phyloP scores from a whole-genome alignment of 1,140 invertebrate genomes.

The Macrobrachium nipponense region DNA sequence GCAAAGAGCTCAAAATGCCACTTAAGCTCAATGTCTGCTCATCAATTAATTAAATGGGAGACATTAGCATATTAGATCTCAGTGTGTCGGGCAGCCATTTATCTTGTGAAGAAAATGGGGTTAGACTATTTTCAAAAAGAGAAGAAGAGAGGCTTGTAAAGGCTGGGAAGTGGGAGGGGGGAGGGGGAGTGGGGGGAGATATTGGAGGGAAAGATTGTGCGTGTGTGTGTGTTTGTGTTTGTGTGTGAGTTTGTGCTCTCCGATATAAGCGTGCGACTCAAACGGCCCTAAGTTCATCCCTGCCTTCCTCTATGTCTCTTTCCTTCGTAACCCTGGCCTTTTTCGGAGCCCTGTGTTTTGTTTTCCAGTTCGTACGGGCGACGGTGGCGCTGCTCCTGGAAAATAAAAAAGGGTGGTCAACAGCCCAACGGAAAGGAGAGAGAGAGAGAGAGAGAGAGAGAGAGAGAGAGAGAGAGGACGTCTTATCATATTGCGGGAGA shows the following conservation, averaged over 20 bases:
- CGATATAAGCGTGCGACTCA: slow-evolving; percentile 42
- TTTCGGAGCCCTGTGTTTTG: background rate
- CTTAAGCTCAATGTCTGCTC: slow-evolving; percentile 60
- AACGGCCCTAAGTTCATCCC: slow-evolving; percentile 38
- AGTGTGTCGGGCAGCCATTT: slow-evolving; percentile 58
- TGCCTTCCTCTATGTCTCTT: background rate
- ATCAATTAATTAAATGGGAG: slow-evolving; percentile 62
- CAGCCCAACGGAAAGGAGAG: background rate
- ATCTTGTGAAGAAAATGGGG: slow-evolving; percentile 56
- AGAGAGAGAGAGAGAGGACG: background rate
- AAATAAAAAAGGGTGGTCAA: background rate
- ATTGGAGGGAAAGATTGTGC: background rate
- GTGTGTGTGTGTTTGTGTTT: slow-evolving; percentile 38
- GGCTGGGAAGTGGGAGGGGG: background rate
- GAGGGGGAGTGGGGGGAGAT: background rate
- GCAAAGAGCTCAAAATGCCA: slow-evolving; percentile 59
- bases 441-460: slow-evolving; percentile 13
- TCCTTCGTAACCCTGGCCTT: background rate
- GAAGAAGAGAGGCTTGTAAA: slow-evolving; percentile 19
- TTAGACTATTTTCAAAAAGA: slow-evolving; percentile 56
- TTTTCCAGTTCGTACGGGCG: background rate
- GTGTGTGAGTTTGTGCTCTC: slow-evolving; percentile 40
- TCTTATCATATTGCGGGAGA: too few relatives aligned
- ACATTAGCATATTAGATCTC: slow-evolving; percentile 61
- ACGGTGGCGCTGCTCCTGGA: background rate